These are phyloP conservation scores for Brevipalpus yothersi DNA, from an alignment of 1,140 invertebrate species.

Conservation along the genomic window DNA sequence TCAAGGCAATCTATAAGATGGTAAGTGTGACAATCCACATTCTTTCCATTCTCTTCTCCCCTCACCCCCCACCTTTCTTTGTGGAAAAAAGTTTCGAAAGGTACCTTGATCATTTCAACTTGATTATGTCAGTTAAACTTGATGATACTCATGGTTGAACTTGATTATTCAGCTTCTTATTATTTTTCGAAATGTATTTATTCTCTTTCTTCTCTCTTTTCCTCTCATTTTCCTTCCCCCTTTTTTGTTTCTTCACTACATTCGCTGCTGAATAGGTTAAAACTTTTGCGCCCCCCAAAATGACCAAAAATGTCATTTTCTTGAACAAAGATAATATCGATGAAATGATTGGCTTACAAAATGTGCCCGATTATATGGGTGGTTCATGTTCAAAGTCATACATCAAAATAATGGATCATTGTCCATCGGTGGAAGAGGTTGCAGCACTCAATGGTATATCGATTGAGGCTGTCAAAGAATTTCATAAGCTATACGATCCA, in stretches of 20 bases:
- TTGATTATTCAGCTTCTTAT: too few species aligned
- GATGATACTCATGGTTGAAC: too few species aligned
- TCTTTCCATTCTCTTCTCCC: too few species aligned
- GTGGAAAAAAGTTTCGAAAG: too few species aligned
- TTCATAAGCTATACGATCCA: background rate
- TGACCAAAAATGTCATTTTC: background rate
- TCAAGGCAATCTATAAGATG: conserved; percentile 5
- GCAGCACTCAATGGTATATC: background rate
- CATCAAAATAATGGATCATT: background rate
- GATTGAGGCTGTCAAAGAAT: background rate
- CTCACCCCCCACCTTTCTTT: too few species aligned
- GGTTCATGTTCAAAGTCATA: background rate
- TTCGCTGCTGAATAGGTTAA: background rate
- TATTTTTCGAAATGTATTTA: too few species aligned
- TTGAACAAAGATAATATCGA: background rate
- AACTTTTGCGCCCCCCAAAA: background rate
- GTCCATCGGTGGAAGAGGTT: background rate
- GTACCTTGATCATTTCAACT: too few species aligned
- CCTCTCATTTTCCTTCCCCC: too few species aligned
- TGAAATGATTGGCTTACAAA: background rate
- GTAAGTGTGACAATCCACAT: background rate
- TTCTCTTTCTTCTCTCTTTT: too few species aligned
- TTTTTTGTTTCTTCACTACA: too few species aligned
- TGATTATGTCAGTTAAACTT: too few species aligned
- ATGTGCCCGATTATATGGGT: background rate